Conservation (phyloP, 2,113 vertebrate species). For the Cnemophilus loriae region DNA sequence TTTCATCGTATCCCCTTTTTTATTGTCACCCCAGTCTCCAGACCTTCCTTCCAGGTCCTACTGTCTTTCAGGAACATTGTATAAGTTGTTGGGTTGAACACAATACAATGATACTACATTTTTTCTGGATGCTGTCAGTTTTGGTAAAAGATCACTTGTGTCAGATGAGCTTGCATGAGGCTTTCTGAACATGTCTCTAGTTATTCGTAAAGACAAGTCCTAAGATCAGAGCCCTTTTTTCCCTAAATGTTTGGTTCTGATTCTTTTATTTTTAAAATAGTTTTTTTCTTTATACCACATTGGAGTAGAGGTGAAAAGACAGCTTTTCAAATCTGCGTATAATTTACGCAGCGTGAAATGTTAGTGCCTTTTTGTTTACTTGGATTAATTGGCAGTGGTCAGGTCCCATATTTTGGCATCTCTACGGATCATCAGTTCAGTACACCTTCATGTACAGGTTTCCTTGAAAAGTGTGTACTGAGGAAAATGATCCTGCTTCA, state of each 20-base stretch:
- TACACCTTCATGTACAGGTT: neutral
- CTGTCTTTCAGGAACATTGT: neutral
- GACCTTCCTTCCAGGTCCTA: neutral
- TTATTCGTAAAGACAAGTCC: neutral
- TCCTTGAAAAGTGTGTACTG: neutral
- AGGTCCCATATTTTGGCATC: neutral
- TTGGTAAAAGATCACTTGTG: rapidly evolving
- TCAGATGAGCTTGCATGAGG: neutral
- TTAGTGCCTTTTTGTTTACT: neutral
- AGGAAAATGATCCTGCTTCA: neutral
- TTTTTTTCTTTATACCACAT: neutral
- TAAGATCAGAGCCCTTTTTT: neutral
- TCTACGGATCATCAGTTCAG: rapidly evolving
- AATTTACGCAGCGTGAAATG: neutral
- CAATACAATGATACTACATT: rapidly evolving
- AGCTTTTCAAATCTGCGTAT: neutral
- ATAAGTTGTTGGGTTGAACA: neutral
- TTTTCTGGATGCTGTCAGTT: neutral
- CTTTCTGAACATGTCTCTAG: neutral
- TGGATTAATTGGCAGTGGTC: neutral
- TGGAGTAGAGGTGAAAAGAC: neutral
- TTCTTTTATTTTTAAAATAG: neutral
- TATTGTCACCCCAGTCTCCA: rapidly evolving
- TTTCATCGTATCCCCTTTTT: neutral
- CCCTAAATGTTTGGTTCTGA: neutral